Evolutionary conservation across 2,888 invertebrate genomes (phyloP).

Genomic region (Torymus aiolomorphi): DNA sequence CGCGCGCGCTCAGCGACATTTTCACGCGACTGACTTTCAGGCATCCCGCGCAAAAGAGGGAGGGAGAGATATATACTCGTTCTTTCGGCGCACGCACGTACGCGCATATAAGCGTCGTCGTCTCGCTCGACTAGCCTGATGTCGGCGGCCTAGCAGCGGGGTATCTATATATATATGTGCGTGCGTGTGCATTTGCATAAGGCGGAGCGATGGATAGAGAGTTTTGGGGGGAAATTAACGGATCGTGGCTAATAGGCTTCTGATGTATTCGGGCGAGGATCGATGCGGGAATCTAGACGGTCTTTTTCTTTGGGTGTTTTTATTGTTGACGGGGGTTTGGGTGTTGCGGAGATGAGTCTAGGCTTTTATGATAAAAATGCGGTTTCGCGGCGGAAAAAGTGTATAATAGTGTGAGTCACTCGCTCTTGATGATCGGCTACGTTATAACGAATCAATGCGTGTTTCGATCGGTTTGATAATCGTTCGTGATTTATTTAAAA

Average conservation of each 20-base stretch:
- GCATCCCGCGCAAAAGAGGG: neutral
- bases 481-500: too few species aligned
- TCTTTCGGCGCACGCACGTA: neutral
- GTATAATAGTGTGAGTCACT: too few species aligned
- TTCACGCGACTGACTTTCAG: slow-evolving; percentile 28
- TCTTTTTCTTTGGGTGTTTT: neutral
- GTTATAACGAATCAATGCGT: too few species aligned
- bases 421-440: too few species aligned
- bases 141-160: too few species aligned
- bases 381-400: too few species aligned
- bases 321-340: neutral
- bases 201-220: neutral
- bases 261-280: slow-evolving; percentile 30
- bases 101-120: neutral
- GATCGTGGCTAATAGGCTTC: slow-evolving; percentile 47
- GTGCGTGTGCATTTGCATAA: too few species aligned
- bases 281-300: slow-evolving; percentile 19
- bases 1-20: slow-evolving; percentile 5
- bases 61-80: neutral
- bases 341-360: too few species aligned
- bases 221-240: slow-evolving; percentile 23
- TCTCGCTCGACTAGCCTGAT: too few species aligned
- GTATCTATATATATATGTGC: too few species aligned
- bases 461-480: too few species aligned
- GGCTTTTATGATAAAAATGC: too few species aligned